These are phyloP conservation scores for Charaxes varanes DNA, from an alignment of 1,140 invertebrate genomes.

Conservation along the genomic window DNA sequence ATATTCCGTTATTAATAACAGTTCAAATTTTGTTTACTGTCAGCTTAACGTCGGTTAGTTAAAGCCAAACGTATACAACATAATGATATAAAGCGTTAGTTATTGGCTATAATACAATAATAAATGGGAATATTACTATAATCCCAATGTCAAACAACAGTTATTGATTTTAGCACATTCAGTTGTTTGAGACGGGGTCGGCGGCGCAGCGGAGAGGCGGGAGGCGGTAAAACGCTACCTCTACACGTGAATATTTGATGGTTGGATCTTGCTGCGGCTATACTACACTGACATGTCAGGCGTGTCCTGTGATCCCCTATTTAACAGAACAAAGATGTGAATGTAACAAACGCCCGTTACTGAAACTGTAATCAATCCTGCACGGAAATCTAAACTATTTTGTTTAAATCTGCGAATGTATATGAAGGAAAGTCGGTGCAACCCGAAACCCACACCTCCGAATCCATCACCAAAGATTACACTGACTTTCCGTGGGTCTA, in stretches of 20 bases:
- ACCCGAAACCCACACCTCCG: too few species aligned
- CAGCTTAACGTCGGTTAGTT: too few species aligned
- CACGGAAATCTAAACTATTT: too few species aligned
- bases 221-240: conserved; percentile 64
- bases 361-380: too few species aligned
- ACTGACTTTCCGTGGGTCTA: too few species aligned
- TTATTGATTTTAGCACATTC: conserved; percentile 71
- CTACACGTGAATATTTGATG: conserved; percentile 71
- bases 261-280: conserved; percentile 58
- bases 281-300: conserved; percentile 21
- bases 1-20: too few species aligned
- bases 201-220: conserved; percentile 16
- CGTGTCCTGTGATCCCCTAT: conserved; percentile 8
- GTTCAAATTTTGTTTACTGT: too few species aligned
- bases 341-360: too few species aligned
- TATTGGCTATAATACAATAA: conserved; percentile 2
- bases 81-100: not conserved
- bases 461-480: too few species aligned
- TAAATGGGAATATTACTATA: conserved; percentile 22
- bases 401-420: too few species aligned
- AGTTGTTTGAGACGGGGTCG: conserved; percentile 60
- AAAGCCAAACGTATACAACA: not conserved
- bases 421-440: too few species aligned
- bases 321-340: not conserved
- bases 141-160: conserved; percentile 57